Conservation (phyloP, 2,797 vertebrate genomes). For the Phoeniculus purpureus region DNA sequence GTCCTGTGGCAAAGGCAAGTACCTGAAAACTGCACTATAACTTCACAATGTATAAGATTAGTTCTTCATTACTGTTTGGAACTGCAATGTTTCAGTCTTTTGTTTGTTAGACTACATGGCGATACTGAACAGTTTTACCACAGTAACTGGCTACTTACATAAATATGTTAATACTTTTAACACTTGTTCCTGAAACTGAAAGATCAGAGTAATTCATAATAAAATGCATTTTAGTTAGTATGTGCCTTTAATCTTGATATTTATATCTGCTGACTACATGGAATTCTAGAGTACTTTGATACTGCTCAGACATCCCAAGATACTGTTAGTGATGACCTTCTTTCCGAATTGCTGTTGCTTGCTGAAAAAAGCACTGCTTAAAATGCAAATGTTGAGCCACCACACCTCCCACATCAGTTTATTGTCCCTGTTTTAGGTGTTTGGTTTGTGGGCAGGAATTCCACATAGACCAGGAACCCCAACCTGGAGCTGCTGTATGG, state of each 20-base stretch:
- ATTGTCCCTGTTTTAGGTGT: not conserved
- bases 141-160: not conserved
- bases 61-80: not conserved
- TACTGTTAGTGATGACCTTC: not conserved
- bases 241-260: constrained; percentile 18
- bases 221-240: not conserved
- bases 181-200: not conserved
- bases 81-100: not conserved
- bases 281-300: not conserved
- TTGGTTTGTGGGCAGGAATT: not conserved
- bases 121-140: not conserved
- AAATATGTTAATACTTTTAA: not conserved
- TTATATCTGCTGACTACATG: not conserved
- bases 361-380: not conserved
- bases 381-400: not conserved
- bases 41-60: not conserved
- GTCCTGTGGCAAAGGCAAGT: not conserved
- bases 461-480: not conserved
- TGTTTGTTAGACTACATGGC: not conserved
- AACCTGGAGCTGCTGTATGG: not conserved
- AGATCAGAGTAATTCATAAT: not conserved
- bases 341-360: not conserved
- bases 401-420: accelerated
- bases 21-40: not conserved
- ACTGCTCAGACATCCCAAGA: not conserved